Evolutionary conservation across 2,888 invertebrate species (phyloP).

Genomic region (Euzophera pinguis): DNA sequence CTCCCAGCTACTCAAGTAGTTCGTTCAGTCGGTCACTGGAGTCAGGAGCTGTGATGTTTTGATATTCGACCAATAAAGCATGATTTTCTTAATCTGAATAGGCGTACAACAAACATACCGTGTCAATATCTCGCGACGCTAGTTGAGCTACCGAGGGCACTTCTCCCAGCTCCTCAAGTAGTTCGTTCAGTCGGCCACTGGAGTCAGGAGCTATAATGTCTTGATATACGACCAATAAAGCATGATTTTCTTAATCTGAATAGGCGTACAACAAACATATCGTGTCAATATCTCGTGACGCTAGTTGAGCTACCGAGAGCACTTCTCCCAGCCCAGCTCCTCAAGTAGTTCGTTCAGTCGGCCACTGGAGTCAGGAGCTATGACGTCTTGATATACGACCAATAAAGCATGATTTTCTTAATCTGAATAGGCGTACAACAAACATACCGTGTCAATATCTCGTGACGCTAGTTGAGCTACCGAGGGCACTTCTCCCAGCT

Average conservation of each 20-base stretch:
- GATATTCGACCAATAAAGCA: slow-evolving; percentile 83
- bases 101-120: slow-evolving; percentile 34
- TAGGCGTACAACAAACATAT: slow-evolving; percentile 32
- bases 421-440: background rate
- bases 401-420: slow-evolving; percentile 81
- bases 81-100: slow-evolving; percentile 76
- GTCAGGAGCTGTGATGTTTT: slow-evolving; percentile 84
- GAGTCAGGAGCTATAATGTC: slow-evolving; percentile 76
- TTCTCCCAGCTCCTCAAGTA: slow-evolving; percentile 43
- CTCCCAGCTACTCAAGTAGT: slow-evolving; percentile 83
- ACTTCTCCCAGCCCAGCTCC: slow-evolving; percentile 60
- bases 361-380: slow-evolving; percentile 54
- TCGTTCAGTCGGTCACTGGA: slow-evolving; percentile 84
- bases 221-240: slow-evolving; percentile 83
- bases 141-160: slow-evolving; percentile 73
- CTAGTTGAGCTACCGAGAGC: slow-evolving; percentile 71
- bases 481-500: slow-evolving; percentile 64
- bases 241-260: slow-evolving; percentile 57
- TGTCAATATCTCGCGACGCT: slow-evolving; percentile 70
- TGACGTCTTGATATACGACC: slow-evolving; percentile 82
- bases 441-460: slow-evolving; percentile 57
- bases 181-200: too few relatives aligned
- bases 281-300: slow-evolving; percentile 68
- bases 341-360: too few relatives aligned
- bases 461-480: slow-evolving; percentile 76